A percentile compares a stretch with the other conserved stretches of the same genome.
These are phyloP conservation scores for Drepana falcataria DNA, from an alignment of 2,888 invertebrate genomes.

Conservation along the genomic window DNA sequence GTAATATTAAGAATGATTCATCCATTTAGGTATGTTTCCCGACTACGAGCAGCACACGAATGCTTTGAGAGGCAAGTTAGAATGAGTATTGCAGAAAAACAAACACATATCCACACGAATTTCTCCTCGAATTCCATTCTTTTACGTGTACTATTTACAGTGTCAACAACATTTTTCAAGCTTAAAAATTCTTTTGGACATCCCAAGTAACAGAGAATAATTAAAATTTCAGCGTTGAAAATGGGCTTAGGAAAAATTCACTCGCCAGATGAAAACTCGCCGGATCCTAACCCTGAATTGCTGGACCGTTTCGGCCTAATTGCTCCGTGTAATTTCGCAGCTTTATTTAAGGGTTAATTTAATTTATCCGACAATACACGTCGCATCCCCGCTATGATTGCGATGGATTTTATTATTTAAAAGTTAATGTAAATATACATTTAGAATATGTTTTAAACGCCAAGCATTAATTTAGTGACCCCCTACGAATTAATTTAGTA, in stretches of 20 bases:
- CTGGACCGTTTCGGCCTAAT: constrained; percentile 50
- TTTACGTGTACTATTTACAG: constrained; percentile 17
- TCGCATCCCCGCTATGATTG: constrained; percentile 22
- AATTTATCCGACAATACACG: constrained; percentile 48
- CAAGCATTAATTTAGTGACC: too few species aligned
- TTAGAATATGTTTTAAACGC: constrained; percentile 1
- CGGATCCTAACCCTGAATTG: constrained; percentile 50
- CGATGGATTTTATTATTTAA: constrained; percentile 13
- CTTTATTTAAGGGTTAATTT: constrained; percentile 53
- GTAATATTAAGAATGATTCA: too few species aligned
- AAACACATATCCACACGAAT: neutral
- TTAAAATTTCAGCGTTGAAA: constrained; percentile 42
- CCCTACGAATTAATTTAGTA: too few species aligned
- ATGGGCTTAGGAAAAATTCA: constrained; percentile 29
- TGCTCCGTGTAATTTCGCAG: constrained; percentile 53
- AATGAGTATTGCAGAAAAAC: too few species aligned
- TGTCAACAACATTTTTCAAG: constrained; percentile 26
- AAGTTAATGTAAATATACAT: constrained; percentile 2
- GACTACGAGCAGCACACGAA: too few species aligned
- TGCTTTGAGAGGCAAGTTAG: too few species aligned
- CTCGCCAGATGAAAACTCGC: constrained; percentile 23
- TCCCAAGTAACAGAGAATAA: constrained; percentile 36
- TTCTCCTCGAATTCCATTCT: constrained; percentile 12
- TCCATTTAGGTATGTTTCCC: too few species aligned
- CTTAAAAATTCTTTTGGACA: constrained; percentile 40